These are phyloP conservation scores for Sweltsa coloradensis DNA, from an alignment of 1,140 invertebrate species.

Conservation along the genomic window DNA sequence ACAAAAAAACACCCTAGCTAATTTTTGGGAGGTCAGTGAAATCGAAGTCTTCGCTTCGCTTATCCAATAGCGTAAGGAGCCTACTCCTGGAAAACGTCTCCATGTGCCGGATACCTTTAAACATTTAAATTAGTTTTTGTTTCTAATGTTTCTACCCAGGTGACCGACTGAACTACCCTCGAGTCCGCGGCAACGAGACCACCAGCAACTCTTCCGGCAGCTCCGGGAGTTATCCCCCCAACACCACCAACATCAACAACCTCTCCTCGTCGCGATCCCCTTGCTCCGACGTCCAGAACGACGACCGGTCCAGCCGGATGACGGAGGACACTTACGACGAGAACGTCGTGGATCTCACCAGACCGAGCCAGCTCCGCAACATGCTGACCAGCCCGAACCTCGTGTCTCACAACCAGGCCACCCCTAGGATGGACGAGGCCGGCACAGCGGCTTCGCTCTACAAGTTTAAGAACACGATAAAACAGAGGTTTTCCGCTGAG, in stretches of 20 bases:
- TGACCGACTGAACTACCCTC: slow-evolving; percentile 36
- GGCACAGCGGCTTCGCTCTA: slow-evolving; percentile 33
- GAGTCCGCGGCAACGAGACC: slow-evolving; percentile 8
- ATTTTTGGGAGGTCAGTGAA: no score
- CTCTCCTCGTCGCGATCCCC: slow-evolving; percentile 3
- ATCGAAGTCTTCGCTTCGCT: no score
- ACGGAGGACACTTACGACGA: neutral
- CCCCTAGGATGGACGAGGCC: slow-evolving; percentile 9
- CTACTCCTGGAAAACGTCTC: no score
- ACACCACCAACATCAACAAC: neutral
- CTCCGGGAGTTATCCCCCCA: slow-evolving; percentile 6
- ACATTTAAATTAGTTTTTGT: no score
- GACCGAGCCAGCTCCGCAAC: slow-evolving; percentile 16
- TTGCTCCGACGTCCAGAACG: slow-evolving; percentile 11
- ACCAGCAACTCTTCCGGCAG: slow-evolving; percentile 14
- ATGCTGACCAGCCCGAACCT: slow-evolving; percentile 13
- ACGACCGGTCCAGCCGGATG: slow-evolving; percentile 7
- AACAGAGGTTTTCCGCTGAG: slow-evolving; percentile 58
- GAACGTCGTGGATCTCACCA: neutral
- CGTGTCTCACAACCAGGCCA: slow-evolving; percentile 13
- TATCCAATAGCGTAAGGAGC: no score
- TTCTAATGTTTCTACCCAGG: slow-evolving; percentile 34
- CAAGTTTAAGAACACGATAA: slow-evolving; percentile 93
- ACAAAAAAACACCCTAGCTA: no score
- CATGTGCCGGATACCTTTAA: no score